Evolutionary conservation across 1,140 invertebrate genomes (phyloP), one percentile per base, ranked within the genome.

Genomic region (Hyles euphorbiae): DNA sequence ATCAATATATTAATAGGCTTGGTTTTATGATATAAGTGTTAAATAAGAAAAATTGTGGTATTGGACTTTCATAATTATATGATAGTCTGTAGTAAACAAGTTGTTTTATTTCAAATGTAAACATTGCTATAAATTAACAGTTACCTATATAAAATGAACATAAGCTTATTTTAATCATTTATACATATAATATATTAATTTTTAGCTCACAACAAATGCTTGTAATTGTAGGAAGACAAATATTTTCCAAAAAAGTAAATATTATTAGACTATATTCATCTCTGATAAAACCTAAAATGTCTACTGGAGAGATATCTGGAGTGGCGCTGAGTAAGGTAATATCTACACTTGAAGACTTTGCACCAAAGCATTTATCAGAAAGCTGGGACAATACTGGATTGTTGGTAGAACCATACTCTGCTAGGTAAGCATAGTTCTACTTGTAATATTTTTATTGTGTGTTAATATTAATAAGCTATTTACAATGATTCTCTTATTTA

Each of bases 331-430:
- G 79, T 9, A 81, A 90, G 45, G 91, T 97, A 3, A 77, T 97
- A 3, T 67, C 87, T 11, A 82, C 87, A 56, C 82, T 98, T 36
- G 90, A 96, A 74, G 78, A 89, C 22, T 94, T 95, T 86, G 96
- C 96, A 7, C 92, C 95, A 40, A 81, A 91, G 10, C 79, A 85
- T 3, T 89, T 96, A 8, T 95, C 97, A 1, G 96, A 94, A 68
- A 91, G 90, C 34, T 99, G 98, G 98, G 98, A 99, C 81, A 99
- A 99, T 90, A 97, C 98, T 34, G 98, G 98, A 5, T 84, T 99
- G 5, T 88, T 99, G 7, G 90, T 98, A 8, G 95, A 98, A 77
- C 96, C 97, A 9, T 91, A 91, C 12, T 89, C 85, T 67, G 77
- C 91, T 40, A 92, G 90, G 88, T 81, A 22, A 22, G 22, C 22